These are phyloP conservation scores for Oophaga sylvatica DNA, from an alignment of 2,797 vertebrate genomes.

Conservation along the genomic window DNA sequence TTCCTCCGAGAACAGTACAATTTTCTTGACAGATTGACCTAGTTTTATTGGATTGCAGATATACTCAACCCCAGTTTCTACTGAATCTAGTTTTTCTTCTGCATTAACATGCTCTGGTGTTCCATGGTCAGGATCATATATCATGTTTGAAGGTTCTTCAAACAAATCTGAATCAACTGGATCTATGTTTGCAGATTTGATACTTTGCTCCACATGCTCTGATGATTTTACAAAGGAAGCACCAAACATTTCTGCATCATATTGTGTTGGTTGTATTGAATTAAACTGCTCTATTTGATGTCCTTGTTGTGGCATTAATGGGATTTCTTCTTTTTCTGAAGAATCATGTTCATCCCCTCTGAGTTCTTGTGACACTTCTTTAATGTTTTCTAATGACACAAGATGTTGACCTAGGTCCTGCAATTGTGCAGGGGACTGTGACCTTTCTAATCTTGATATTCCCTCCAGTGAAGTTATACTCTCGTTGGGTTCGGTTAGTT, in stretches of 20 bases:
- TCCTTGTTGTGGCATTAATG: neutral
- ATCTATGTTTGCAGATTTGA: constrained; percentile 1
- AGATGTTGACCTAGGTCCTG: neutral
- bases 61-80: neutral
- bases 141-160: neutral
- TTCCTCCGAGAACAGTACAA: constrained; percentile 20
- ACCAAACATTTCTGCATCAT: neutral
- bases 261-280: neutral
- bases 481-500: neutral
- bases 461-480: neutral
- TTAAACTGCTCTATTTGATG: neutral
- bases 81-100: constrained; percentile 25
- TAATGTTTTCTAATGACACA: neutral
- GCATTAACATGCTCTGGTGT: neutral
- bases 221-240: neutral
- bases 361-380: neutral
- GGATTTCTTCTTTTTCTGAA: neutral
- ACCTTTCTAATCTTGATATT: neutral
- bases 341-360: neutral
- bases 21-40: neutral
- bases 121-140: neutral
- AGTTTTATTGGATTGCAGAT: constrained; percentile 8
- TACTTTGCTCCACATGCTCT: neutral
- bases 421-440: neutral
- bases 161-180: neutral